Conservation (phyloP, 2,113 vertebrate species). For the Catharus fuscescens region DNA sequence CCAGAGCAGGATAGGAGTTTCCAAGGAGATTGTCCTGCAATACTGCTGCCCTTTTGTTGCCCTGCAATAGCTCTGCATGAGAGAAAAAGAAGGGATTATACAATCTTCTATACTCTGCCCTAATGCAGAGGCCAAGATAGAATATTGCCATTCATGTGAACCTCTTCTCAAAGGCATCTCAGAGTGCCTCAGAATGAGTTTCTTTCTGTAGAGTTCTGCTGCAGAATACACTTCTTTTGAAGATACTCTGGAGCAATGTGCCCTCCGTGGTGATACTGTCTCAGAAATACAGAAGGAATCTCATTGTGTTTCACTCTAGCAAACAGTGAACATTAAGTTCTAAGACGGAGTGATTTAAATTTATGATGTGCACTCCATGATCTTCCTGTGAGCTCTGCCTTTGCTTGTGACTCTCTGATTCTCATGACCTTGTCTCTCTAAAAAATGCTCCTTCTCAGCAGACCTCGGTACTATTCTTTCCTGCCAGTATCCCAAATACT, state of each 20-base stretch:
- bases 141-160: neutral
- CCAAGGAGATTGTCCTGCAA: neutral
- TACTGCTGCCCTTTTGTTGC: neutral
- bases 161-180: neutral
- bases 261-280: neutral
- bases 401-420: slow-evolving; percentile 21
- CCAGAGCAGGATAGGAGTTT: neutral
- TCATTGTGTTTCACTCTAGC: neutral
- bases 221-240: neutral
- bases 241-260: neutral
- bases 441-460: slow-evolving; percentile 28
- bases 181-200: neutral
- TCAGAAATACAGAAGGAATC: neutral
- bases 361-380: neutral
- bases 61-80: neutral
- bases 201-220: neutral
- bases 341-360: slow-evolving; percentile 7
- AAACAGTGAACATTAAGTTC: neutral
- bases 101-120: neutral
- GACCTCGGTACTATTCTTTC: slow-evolving; percentile 11
- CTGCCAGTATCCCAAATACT: neutral
- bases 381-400: slow-evolving; percentile 27
- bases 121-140: neutral
- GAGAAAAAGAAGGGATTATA: neutral
- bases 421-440: slow-evolving; percentile 32